Percentiles rank a stretch among this genome's conserved stretches.
These are phyloP conservation scores for Hyles vespertilio DNA, from an alignment of 1,140 invertebrate genomes.

Conservation along the genomic window DNA sequence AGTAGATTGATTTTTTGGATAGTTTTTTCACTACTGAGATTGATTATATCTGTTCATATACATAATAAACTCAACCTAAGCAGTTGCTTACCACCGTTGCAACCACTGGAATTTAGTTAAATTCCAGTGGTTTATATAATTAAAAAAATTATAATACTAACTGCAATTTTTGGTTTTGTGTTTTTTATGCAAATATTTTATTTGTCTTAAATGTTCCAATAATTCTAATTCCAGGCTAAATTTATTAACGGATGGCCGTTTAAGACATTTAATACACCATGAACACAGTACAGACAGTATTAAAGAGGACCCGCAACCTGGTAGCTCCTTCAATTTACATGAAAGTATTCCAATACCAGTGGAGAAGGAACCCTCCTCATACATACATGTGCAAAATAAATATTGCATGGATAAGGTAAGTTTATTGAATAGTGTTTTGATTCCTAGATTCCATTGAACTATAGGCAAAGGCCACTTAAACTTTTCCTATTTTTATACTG, in stretches of 20 bases:
- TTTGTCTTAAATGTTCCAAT: background rate
- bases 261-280: conserved; percentile 82
- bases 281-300: conserved; percentile 73
- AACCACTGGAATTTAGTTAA: no score
- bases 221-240: conserved; percentile 70
- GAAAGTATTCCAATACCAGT: conserved; percentile 63
- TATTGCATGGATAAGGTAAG: conserved; percentile 87
- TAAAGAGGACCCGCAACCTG: conserved; percentile 61
- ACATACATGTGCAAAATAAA: conserved; percentile 83
- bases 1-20: no score
- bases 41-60: no score
- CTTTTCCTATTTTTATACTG: no score
- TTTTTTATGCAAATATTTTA: background rate
- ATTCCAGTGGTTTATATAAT: no score
- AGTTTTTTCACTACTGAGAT: no score
- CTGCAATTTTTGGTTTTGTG: background rate
- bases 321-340: conserved; percentile 50
- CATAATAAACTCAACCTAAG: no score
- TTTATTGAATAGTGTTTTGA: background rate
- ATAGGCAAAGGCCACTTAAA: no score
- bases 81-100: no score
- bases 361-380: conserved; percentile 76
- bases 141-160: no score
- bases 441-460: no score
- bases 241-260: conserved; percentile 80